Conservation (phyloP, 2,113 vertebrate genomes). For the Orycteropus afer region DNA sequence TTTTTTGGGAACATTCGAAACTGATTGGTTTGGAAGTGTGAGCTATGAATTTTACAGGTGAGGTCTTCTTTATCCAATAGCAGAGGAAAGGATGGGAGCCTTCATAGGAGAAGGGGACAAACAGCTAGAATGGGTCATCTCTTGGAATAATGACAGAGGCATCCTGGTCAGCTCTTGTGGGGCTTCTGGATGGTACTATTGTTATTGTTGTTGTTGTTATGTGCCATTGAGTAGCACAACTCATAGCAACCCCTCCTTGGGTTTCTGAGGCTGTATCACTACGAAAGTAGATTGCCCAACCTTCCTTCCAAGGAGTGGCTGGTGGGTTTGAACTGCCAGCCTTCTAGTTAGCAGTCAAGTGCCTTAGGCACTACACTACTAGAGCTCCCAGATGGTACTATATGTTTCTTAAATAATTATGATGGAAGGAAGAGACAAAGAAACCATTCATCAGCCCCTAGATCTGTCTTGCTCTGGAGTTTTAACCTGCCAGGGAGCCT, state of each 20-base stretch:
- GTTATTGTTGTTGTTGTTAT: too few species aligned
- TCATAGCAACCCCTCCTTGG: too few species aligned
- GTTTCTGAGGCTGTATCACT: too few species aligned
- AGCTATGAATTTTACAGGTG: slow-evolving; percentile 44
- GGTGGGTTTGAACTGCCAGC: too few species aligned
- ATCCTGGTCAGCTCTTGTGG: neutral
- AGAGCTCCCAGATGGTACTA: neutral
- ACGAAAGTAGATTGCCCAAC: too few species aligned
- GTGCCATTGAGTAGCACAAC: too few species aligned
- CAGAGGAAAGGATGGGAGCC: neutral
- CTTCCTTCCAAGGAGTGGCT: too few species aligned
- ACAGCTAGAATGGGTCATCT: neutral
- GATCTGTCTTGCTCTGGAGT: neutral
- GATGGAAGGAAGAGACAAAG: neutral
- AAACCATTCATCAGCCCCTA: neutral
- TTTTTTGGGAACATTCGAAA: neutral
- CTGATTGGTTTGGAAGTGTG: neutral
- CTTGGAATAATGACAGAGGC: neutral
- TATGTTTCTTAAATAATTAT: neutral
- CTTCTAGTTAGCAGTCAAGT: too few species aligned
- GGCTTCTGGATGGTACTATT: neutral
- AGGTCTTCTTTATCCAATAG: neutral
- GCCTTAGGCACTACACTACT: too few species aligned
- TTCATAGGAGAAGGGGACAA: neutral
- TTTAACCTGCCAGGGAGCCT: neutral